Base-by-base conservation (phyloP, 2,113 vertebrate genomes). In the Neodon shergylaensis region DNA sequence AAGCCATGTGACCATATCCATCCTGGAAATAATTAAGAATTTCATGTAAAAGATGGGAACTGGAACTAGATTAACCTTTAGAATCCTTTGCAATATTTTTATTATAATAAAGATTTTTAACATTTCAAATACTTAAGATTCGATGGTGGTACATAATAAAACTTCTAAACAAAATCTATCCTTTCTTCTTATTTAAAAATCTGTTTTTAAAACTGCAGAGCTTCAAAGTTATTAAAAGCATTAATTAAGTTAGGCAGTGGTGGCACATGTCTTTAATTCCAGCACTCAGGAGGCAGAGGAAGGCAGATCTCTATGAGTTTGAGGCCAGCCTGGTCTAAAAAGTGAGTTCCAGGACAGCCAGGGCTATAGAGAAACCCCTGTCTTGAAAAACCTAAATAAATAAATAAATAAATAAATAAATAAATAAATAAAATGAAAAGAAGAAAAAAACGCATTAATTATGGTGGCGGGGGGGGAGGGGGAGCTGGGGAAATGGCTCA, bases 81-180 rank as follows among this genome's bases (percentile, higher is more conserved):
- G 90, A 94, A 72, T 39, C 36, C 63, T 92, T 73, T 61, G 36
- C 92, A 95, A 85, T 85, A 76, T 28, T 58, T 95, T 92, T 82
- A 74, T 65, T 81, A 93, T 58, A 95, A 92, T 79, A 16, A 74
- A 10, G 65, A 91, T 81, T 79, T 79, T 92, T 26, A 95, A 84
- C 78, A 68, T 94, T 92, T 94, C 85, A 94, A 87, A 79, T 94
- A 88, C 88, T 94, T 73, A 94, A 52, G 90, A 92, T 85, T 77
- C 2, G 65, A 26, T 2, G 7, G n/a, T 7, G 66, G 61, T 52
- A 94, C 39, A 90, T 4, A 94, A 72, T 79, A 66, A 82, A 89
- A 73, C 36, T 76, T 97, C 22, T 52, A 31, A 63, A 93, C 28
- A 92, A 66, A 93, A 94, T 61, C 73, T 94, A 91, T 63, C 54